These are phyloP conservation scores for Heterodera schachtii DNA, from an alignment of 1,140 invertebrate genomes.

Conservation along the genomic window DNA sequence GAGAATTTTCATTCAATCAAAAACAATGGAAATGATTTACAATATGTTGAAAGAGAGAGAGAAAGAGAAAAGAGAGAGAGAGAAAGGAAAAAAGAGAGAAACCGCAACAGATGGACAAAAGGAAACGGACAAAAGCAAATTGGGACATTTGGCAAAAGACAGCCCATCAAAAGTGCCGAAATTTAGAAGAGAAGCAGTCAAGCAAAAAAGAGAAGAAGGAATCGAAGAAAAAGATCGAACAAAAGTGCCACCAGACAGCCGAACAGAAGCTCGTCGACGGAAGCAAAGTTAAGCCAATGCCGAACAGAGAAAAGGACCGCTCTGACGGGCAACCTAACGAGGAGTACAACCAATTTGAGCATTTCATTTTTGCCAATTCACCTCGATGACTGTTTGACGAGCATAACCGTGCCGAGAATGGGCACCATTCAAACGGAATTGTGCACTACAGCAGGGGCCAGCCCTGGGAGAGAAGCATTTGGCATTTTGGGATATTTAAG, in stretches of 20 bases:
- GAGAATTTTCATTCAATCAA: neutral
- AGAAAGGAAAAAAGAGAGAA: too few species aligned
- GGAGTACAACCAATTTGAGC: neutral
- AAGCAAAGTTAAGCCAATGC: neutral
- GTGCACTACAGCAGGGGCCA: neutral
- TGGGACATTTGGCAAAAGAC: too few species aligned
- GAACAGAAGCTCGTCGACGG: too few species aligned
- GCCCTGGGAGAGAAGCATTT: neutral
- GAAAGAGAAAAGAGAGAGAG: neutral
- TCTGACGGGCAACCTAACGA: neutral
- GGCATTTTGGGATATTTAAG: neutral
- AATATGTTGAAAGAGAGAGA: neutral
- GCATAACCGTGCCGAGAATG: neutral
- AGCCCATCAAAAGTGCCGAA: too few species aligned
- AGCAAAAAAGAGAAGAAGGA: neutral
- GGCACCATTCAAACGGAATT: neutral
- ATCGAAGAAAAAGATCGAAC: neutral
- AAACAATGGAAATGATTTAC: neutral
- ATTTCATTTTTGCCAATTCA: too few species aligned
- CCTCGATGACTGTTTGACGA: neutral
- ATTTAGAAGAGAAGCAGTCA: too few species aligned
- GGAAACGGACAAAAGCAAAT: too few species aligned
- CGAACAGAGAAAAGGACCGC: neutral
- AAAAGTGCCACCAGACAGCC: neutral
- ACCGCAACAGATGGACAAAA: too few species aligned